Conservation (phyloP, 2,797 vertebrate genomes). For the Urosaurus nigricauda region DNA sequence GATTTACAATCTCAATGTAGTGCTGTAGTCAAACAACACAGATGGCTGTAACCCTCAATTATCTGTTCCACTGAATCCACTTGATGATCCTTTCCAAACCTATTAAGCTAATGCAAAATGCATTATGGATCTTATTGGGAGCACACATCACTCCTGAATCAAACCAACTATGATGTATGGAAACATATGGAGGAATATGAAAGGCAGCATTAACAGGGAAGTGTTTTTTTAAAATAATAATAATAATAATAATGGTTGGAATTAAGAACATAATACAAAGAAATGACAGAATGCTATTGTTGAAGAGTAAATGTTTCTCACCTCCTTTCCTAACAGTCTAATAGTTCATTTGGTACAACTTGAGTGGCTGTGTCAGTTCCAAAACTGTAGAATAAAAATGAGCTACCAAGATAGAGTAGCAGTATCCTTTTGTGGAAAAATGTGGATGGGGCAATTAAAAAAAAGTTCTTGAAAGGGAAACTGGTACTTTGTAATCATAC, state of each 20-base stretch:
- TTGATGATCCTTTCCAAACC: constrained; percentile 3
- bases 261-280: not conserved
- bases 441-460: not conserved
- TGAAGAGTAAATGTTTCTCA: not conserved
- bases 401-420: not conserved
- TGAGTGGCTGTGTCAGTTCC: not conserved
- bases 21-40: constrained; percentile 42
- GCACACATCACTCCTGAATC: constrained; percentile 7
- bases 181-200: constrained; percentile 8
- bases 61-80: constrained; percentile 22
- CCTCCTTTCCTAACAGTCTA: not conserved
- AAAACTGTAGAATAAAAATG: not conserved
- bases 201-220: not conserved
- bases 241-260: not conserved
- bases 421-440: not conserved
- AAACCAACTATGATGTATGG: constrained; percentile 12
- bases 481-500: not conserved
- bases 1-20: constrained; percentile 23
- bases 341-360: not conserved
- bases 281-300: constrained; percentile 11
- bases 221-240: no score
- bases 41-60: constrained; percentile 37
- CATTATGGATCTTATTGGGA: constrained; percentile 22
- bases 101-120: constrained; percentile 40
- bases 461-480: not conserved